phyloP scores from a whole-genome alignment of 2,888 invertebrate species.

The Trissoscelio sp. region DNA sequence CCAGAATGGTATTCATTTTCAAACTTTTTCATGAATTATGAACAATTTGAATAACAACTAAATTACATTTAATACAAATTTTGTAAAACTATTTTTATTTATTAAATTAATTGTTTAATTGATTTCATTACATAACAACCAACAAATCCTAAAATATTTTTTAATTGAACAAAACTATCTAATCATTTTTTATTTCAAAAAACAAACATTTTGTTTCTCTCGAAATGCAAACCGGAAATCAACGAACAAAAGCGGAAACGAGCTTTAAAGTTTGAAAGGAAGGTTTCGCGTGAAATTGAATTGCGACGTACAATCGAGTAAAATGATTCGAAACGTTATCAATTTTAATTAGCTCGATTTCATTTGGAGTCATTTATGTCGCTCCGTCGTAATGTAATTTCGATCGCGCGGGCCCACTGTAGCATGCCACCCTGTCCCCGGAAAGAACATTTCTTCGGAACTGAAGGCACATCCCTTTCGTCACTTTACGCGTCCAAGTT shows the following conservation, averaged over 20 bases:
- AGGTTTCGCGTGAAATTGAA: slow-evolving; percentile 33
- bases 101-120: too few species aligned
- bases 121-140: too few species aligned
- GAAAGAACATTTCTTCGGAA: slow-evolving; percentile 61
- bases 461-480: slow-evolving; percentile 49
- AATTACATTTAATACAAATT: too few species aligned
- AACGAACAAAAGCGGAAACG: slow-evolving; percentile 12
- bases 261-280: slow-evolving; percentile 6
- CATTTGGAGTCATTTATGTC: slow-evolving; percentile 63
- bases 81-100: too few species aligned
- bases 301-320: slow-evolving; percentile 21
- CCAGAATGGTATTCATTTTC: too few species aligned
- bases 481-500: slow-evolving; percentile 66
- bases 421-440: background rate
- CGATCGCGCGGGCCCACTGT: slow-evolving; percentile 50
- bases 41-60: too few species aligned
- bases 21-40: too few species aligned
- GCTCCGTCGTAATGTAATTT: slow-evolving; percentile 61
- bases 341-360: slow-evolving; percentile 64
- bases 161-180: too few species aligned
- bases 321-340: slow-evolving; percentile 48
- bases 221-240: too few species aligned
- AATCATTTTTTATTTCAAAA: too few species aligned
- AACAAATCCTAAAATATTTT: too few species aligned
- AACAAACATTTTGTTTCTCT: too few species aligned